Percentiles rank a stretch among this genome's conserved stretches.
Evolutionary conservation across 2,888 invertebrate species (phyloP).

Genomic region (Drosophila mercatorum): DNA sequence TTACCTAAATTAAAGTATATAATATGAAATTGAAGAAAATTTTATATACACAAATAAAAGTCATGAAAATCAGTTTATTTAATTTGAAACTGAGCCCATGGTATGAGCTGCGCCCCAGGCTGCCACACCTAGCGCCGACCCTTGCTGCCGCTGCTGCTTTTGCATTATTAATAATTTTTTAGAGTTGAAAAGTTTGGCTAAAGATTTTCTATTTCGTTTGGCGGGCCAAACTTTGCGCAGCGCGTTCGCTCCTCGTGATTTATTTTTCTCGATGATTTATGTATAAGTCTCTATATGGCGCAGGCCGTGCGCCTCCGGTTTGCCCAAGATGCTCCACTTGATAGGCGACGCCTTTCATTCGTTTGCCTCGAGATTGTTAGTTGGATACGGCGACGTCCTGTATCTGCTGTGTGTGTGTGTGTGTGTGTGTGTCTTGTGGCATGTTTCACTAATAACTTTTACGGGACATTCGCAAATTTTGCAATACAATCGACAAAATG

Average conservation of each 20-base stretch:
- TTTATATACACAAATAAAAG: background rate
- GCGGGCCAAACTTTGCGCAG: constrained; percentile 22
- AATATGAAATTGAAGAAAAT: too few relatives aligned
- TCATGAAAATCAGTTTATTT: background rate
- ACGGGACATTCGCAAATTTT: constrained; percentile 24
- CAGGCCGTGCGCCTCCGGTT: constrained; percentile 15
- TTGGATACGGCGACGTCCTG: background rate
- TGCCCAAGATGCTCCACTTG: constrained; percentile 56
- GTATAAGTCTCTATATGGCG: constrained; percentile 27
- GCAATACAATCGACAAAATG: constrained; percentile 51
- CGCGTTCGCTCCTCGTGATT: constrained; percentile 55
- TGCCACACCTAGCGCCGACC: background rate
- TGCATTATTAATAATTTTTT: constrained; percentile 77
- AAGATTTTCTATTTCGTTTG: constrained; percentile 68
- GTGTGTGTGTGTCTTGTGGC: background rate
- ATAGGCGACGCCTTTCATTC: constrained; percentile 44
- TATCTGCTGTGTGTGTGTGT: background rate
- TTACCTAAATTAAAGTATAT: too few relatives aligned
- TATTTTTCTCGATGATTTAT: constrained; percentile 74
- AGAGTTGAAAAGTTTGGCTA: constrained; percentile 69
- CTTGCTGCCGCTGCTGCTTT: constrained; percentile 33
- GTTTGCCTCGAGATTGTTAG: background rate
- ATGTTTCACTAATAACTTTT: constrained; percentile 47
- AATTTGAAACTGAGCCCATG: constrained; percentile 15
- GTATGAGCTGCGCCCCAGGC: background rate